Evolutionary conservation across 2,797 vertebrate genomes (phyloP), one percentile per base, ranked within the genome.

Genomic region (Falco naumanni): DNA sequence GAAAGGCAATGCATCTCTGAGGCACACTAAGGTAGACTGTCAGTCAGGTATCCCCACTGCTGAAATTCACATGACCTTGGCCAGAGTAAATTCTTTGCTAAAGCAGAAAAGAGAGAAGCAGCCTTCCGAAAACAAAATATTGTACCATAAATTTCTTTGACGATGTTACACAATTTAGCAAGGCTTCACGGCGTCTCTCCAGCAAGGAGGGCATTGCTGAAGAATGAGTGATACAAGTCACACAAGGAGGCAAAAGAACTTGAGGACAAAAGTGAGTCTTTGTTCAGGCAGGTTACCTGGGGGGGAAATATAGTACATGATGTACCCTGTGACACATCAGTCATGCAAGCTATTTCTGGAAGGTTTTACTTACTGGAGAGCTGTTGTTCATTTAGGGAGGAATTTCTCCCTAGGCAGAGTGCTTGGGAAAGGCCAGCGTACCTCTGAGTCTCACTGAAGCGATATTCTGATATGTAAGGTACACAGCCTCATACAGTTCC

Each of bases 91-190:
- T 96, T 89, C 77, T 89, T 95, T 87, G 64, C 60, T 89, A 50
- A 91, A 89, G 90, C 61, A 94, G 37, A 92, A 78, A 60, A 34
- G 59, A 93, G 92, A 93, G 91, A 92, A 94, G 82, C 43, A 84
- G 61, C 63, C 39, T 59, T 66, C 83, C 1, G 10, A 93, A 93
- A 81, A 5, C 79, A 90, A 82, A 93, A 90, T 82, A 72, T 33
- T 63, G 54, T 64, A 60, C 59, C 79, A 96, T 95, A 93, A 95
- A 96, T 96, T 93, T 94, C 51, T 95, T 92, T 97, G 94, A 97
- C 90, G 92, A 56, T 2, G 2, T 97, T 97, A 84, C 74, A 87
- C 93, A 96, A 95, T 51, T 41, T 28, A 76, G 61, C 13, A 77
- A 80, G 74, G 41, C 69, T 92, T 96, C 64, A 15, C 1, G 0